phyloP scores from a whole-genome alignment of 35 echinoderm and acorn worm species.

The Anneissia japonica region DNA sequence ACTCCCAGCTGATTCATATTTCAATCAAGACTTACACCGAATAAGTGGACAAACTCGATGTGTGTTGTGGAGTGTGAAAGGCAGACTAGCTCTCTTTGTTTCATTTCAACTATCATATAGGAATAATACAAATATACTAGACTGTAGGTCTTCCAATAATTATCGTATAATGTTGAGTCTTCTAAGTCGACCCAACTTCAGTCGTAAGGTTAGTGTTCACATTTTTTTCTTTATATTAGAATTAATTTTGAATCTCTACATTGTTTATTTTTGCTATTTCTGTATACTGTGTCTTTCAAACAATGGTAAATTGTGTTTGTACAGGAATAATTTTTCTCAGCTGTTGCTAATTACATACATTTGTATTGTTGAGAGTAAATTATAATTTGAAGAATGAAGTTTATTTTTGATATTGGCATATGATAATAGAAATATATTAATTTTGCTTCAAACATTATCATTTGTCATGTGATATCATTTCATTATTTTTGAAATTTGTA shows the following conservation, averaged over 20 bases:
- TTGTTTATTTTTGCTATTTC: background rate
- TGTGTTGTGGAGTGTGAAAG: background rate
- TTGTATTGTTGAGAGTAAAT: no score
- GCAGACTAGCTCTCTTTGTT: background rate
- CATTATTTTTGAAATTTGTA: no score
- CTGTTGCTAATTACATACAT: no score
- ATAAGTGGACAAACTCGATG: background rate
- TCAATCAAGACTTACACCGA: background rate
- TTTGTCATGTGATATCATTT: no score
- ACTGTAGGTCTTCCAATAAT: background rate
- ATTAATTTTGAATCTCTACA: background rate
- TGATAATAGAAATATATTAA: no score
- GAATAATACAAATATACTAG: background rate
- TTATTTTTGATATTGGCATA: no score
- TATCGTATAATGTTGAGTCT: background rate
- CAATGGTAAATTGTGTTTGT: no score
- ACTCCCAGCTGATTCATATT: background rate
- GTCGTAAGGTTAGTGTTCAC: background rate
- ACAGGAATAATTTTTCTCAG: no score
- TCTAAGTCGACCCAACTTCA: background rate
- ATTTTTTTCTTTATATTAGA: background rate
- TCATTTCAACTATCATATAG: background rate
- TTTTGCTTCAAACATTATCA: no score
- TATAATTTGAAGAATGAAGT: no score
- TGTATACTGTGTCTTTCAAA: no score